These are phyloP conservation scores for Porites evermanni DNA, from an alignment of 92 coral and sea anemone genomes.

Conservation along the genomic window DNA sequence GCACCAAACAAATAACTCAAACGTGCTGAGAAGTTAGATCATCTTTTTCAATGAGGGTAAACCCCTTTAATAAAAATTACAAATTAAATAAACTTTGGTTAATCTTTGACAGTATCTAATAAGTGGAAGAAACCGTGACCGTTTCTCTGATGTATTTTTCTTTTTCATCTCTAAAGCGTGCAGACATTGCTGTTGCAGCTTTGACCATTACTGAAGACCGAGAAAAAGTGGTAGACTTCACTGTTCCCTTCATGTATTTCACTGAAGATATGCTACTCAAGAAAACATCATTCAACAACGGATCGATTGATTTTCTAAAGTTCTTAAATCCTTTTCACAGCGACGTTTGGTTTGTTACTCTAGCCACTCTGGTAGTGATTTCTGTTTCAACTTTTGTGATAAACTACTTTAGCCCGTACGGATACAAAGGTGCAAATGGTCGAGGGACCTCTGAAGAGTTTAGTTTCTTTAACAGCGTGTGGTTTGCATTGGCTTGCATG, in stretches of 20 bases:
- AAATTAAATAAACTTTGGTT: no score
- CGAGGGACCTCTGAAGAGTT: slow-evolving; percentile 63
- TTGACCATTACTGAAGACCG: slow-evolving; percentile 51
- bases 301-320: slow-evolving; percentile 44
- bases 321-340: slow-evolving; percentile 75
- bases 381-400: slow-evolving; percentile 40
- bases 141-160: no score
- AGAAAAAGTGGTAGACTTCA: slow-evolving; percentile 60
- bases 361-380: slow-evolving; percentile 43
- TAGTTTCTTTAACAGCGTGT: slow-evolving; percentile 50
- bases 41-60: no score
- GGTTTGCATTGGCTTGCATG: slow-evolving; percentile 75
- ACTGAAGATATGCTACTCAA: slow-evolving; percentile 59
- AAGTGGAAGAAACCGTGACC: no score
- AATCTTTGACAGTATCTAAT: no score
- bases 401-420: slow-evolving; percentile 74
- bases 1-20: no score
- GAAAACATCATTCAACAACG: slow-evolving; percentile 25
- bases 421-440: slow-evolving; percentile 55
- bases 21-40: no score
- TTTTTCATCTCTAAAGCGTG: slow-evolving; percentile 34
- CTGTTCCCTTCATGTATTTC: slow-evolving; percentile 53
- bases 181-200: slow-evolving; percentile 67
- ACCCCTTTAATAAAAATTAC: no score
- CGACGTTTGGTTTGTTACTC: slow-evolving; percentile 64